A percentile compares a stretch with the other conserved stretches of the same genome.
Evolutionary conservation across 2,797 vertebrate genomes (phyloP).

Genomic region (Emydoidea blandingii): DNA sequence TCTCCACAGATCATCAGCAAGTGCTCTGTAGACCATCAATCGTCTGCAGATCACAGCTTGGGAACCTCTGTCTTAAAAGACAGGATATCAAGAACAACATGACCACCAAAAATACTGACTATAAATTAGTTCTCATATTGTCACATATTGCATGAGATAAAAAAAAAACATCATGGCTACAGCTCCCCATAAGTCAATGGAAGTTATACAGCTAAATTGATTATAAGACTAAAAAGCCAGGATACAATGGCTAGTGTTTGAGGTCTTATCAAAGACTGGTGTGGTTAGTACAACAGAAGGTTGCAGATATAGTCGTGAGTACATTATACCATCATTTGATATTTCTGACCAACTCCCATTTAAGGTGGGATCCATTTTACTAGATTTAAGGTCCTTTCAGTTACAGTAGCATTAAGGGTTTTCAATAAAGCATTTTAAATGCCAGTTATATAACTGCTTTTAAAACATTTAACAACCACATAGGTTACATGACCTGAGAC

Average conservation of each 20-base stretch:
- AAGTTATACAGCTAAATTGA: constrained; percentile 5
- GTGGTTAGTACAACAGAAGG: constrained; percentile 3
- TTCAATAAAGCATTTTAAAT: constrained; percentile 81
- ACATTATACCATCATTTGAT: constrained; percentile 48
- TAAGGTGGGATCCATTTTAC: constrained; percentile 70
- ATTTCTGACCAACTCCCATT: constrained; percentile 73
- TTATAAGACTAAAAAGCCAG: constrained; percentile 20
- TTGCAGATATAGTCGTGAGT: constrained; percentile 29
- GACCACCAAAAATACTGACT: constrained; percentile 25
- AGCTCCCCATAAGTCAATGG: neutral
- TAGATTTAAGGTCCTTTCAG: constrained; percentile 70
- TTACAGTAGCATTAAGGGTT: constrained; percentile 72
- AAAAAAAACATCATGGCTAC: neutral
- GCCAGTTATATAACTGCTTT: constrained; percentile 78
- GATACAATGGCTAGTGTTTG: neutral
- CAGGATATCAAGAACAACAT: neutral
- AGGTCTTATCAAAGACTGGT: neutral
- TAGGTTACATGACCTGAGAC: constrained; percentile 73
- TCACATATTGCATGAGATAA: constrained; percentile 6
- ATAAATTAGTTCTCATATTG: constrained; percentile 33
- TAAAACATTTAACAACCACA: constrained; percentile 77
- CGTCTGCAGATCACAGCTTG: neutral
- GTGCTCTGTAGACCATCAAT: constrained; percentile 14
- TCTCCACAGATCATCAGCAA: neutral
- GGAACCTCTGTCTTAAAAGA: constrained; percentile 50